Percentiles rank a stretch among this genome's conserved stretches.
phyloP scores from a whole-genome alignment of 2,797 vertebrate species.

The Eulemur mongoz region DNA sequence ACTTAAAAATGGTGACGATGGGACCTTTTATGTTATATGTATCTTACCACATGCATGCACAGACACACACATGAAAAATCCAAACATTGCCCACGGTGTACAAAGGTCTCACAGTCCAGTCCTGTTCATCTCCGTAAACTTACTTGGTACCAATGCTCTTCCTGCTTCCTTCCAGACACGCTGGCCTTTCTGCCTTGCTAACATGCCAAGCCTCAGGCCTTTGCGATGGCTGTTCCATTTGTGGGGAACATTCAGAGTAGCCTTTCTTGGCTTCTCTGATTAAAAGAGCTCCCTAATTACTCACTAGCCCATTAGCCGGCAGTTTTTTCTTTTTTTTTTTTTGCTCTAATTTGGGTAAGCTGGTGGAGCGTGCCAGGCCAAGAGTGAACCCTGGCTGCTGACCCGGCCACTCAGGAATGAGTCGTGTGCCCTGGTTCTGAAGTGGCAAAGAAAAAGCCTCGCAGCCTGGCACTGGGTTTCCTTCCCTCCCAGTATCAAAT shows the following conservation, averaged over 20 bases:
- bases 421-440: background rate
- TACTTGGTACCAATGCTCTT: background rate
- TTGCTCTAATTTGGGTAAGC: background rate
- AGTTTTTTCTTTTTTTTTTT: background rate
- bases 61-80: background rate
- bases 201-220: background rate
- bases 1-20: background rate
- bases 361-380: background rate
- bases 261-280: background rate
- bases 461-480: background rate
- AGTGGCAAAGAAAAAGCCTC: background rate
- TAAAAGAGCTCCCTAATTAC: background rate
- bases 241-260: background rate
- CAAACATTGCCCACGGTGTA: background rate
- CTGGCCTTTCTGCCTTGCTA: background rate
- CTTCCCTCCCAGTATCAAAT: background rate
- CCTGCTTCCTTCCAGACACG: background rate
- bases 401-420: background rate
- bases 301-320: background rate
- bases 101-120: background rate
- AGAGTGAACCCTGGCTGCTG: background rate
- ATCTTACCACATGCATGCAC: background rate
- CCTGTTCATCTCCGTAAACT: background rate
- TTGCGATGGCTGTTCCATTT: background rate
- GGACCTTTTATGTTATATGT: background rate